phyloP scores from a whole-genome alignment of 2,113 vertebrate species.

The Marcusenius ussheri region DNA sequence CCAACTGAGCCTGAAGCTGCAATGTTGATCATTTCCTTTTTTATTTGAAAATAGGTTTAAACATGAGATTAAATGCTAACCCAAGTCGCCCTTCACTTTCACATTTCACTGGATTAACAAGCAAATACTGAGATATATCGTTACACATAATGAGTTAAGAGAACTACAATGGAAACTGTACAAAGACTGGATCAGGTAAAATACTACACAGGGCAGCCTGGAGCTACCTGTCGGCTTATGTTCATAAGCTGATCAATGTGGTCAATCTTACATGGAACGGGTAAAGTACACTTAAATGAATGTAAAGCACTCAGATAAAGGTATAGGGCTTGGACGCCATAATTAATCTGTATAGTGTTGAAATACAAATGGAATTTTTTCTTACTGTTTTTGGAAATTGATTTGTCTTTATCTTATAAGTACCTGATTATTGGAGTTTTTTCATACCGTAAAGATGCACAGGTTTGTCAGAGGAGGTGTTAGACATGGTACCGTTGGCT shows the following conservation, averaged over 20 bases:
- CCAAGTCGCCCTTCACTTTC: not conserved
- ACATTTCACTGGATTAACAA: not conserved
- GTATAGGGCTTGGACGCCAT: not conserved
- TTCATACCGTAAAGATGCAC: not conserved
- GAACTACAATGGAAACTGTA: not conserved
- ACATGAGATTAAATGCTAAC: not conserved
- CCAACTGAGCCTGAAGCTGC: not conserved
- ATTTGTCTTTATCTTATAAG: not conserved
- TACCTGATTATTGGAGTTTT: not conserved
- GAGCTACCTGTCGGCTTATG: not conserved
- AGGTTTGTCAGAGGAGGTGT: not conserved
- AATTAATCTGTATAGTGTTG: not conserved
- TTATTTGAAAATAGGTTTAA: not conserved
- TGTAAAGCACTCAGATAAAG: not conserved
- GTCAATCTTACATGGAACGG: not conserved
- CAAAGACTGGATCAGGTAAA: not conserved
- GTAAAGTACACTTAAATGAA: not conserved
- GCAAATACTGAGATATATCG: not conserved
- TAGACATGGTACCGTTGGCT: not conserved
- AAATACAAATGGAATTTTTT: not conserved
- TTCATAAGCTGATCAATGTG: not conserved
- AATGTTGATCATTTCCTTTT: not conserved
- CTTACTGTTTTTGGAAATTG: not conserved
- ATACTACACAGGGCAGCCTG: not conserved
- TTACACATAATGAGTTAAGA: not conserved